These are phyloP conservation scores for Actinemys pallida DNA, from an alignment of 2,113 vertebrate species.

Conservation along the genomic window DNA sequence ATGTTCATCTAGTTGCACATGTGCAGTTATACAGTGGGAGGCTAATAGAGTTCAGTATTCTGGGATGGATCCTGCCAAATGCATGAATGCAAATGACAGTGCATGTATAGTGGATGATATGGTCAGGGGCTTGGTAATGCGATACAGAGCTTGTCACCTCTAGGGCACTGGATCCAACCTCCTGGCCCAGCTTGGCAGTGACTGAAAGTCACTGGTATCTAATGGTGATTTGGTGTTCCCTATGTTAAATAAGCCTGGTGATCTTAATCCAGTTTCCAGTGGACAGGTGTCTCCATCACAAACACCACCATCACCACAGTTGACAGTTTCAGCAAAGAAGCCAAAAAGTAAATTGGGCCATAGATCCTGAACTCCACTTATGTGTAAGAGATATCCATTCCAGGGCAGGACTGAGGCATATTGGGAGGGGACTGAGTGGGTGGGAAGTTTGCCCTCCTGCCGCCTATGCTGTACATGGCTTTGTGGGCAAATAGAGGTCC, in stretches of 20 bases:
- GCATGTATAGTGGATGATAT: background rate
- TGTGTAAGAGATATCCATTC: background rate
- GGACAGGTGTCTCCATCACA: background rate
- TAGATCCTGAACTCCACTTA: background rate
- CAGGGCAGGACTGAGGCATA: background rate
- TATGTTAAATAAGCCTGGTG: rapidly evolving
- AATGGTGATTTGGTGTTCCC: background rate
- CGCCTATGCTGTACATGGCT: background rate
- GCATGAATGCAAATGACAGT: background rate
- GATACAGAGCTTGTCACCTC: background rate
- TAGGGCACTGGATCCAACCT: rapidly evolving
- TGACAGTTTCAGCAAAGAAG: background rate
- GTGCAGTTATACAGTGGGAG: background rate
- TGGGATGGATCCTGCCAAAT: background rate
- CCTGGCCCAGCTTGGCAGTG: background rate
- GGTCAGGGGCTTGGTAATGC: background rate
- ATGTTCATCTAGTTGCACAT: rapidly evolving
- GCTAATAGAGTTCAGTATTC: rapidly evolving
- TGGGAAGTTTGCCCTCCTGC: background rate
- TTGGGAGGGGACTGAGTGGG: background rate
- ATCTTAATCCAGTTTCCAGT: rapidly evolving
- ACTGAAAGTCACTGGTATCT: rapidly evolving
- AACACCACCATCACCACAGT: rapidly evolving
- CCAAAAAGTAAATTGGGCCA: rapidly evolving
- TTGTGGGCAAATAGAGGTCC: background rate